Conservation (phyloP, 2,113 vertebrate genomes). For the Glaucidium brasilianum region DNA sequence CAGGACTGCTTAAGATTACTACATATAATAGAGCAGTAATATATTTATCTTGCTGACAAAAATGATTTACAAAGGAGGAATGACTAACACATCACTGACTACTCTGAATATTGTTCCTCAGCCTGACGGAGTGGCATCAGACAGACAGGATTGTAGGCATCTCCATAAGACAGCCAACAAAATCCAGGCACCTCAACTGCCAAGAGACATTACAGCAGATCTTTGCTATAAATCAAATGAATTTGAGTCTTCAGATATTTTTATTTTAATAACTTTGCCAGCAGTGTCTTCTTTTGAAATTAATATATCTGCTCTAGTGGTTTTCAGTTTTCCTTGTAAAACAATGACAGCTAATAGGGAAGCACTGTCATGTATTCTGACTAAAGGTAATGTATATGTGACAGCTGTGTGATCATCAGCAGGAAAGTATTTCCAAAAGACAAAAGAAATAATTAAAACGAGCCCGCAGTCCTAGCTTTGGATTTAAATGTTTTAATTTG, state of each 20-base stretch:
- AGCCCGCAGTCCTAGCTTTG: slow-evolving; percentile 67
- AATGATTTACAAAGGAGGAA: not conserved
- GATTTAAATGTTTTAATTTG: slow-evolving; percentile 79
- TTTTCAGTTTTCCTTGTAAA: slow-evolving; percentile 38
- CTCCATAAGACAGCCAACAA: not conserved
- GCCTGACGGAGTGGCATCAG: not conserved
- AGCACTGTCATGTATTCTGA: slow-evolving; percentile 49
- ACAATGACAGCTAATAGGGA: slow-evolving; percentile 62
- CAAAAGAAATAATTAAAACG: slow-evolving; percentile 75
- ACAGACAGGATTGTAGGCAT: not conserved
- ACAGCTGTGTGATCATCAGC: slow-evolving; percentile 68
- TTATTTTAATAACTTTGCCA: slow-evolving; percentile 35
- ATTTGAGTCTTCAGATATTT: not conserved
- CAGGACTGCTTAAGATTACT: not conserved
- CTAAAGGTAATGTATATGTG: slow-evolving; percentile 60
- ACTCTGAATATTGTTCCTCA: not conserved
- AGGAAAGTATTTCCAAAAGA: slow-evolving; percentile 61
- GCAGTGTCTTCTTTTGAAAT: slow-evolving; percentile 47
- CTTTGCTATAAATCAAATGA: not conserved
- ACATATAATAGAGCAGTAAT: not conserved
- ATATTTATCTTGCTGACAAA: not conserved
- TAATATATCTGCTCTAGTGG: slow-evolving; percentile 49
- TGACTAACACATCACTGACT: not conserved
- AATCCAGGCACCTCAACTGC: not conserved
- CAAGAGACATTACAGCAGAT: not conserved